These are phyloP conservation scores for Betta splendens DNA, from an alignment of 2,797 vertebrate species.

Conservation along the genomic window DNA sequence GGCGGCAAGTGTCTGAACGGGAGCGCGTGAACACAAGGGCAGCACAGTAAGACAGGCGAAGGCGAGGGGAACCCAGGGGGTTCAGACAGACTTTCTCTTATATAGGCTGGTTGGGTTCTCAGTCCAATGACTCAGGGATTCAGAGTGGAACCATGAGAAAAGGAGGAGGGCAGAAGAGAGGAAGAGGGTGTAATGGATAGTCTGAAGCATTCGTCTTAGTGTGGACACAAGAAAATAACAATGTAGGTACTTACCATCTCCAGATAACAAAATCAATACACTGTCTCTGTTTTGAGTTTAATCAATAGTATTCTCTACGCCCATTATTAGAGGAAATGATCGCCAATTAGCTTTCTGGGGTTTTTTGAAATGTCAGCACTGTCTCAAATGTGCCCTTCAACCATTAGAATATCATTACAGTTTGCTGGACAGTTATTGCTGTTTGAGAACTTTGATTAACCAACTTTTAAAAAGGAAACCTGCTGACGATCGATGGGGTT, in stretches of 20 bases:
- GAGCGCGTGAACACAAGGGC: conserved; percentile 24
- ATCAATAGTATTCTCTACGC: conserved; percentile 61
- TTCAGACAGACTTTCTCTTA: conserved; percentile 35
- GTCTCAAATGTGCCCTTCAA: conserved; percentile 43
- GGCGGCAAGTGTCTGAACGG: conserved; percentile 7
- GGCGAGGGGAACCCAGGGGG: conserved; percentile 40
- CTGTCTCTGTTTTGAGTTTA: conserved; percentile 63
- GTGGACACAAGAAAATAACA: conserved; percentile 51
- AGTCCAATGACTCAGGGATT: conserved; percentile 37
- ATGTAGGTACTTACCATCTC: conserved; percentile 53
- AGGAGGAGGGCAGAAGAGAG: conserved; percentile 9
- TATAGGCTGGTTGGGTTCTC: conserved; percentile 51
- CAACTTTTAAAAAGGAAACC: conserved; percentile 35
- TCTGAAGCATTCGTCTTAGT: conserved; percentile 41
- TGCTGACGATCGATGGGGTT: conserved; percentile 1
- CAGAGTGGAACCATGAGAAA: conserved; percentile 28
- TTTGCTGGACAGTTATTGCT: conserved; percentile 29
- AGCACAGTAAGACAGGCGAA: conserved; percentile 36
- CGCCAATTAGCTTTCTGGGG: conserved; percentile 59
- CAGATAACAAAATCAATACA: conserved; percentile 67
- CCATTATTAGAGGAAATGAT: conserved; percentile 67
- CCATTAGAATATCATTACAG: conserved; percentile 45
- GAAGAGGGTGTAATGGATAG: conserved; percentile 23
- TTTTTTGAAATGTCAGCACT: conserved; percentile 68
- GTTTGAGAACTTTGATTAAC: conserved; percentile 41